These are phyloP conservation scores for Papilio machaon DNA, from an alignment of 1,140 invertebrate species.

Conservation along the genomic window DNA sequence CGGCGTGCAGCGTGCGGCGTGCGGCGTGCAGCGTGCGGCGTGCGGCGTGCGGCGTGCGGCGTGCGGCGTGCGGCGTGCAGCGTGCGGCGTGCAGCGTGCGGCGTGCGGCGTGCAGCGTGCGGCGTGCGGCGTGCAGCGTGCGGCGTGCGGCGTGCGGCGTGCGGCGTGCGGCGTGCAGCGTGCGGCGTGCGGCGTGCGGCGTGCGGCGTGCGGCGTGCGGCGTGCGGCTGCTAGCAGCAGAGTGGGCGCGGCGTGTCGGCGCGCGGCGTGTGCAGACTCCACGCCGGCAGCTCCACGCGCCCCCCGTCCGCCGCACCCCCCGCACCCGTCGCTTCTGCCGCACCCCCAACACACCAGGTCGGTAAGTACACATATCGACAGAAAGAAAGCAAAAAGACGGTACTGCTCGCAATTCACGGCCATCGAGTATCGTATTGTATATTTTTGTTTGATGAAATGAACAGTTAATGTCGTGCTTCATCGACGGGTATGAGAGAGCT, in stretches of 20 bases:
- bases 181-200: conserved; percentile 82
- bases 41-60: conserved; percentile 77
- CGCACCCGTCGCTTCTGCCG: background rate
- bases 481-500: too few relatives aligned
- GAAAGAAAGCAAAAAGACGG: too few relatives aligned
- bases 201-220: conserved; percentile 43
- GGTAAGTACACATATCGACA: too few relatives aligned
- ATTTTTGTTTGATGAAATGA: too few relatives aligned
- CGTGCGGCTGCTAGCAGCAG: conserved; percentile 77
- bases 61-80: conserved; percentile 83
- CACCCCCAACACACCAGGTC: background rate
- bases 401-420: too few relatives aligned
- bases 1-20: conserved; percentile 80
- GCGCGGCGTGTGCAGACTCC: conserved; percentile 83
- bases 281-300: conserved; percentile 80
- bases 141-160: conserved; percentile 65
- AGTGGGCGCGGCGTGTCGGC: conserved; percentile 82
- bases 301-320: conserved; percentile 71
- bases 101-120: conserved; percentile 69
- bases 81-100: too few relatives aligned
- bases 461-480: too few relatives aligned
- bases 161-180: conserved; percentile 80
- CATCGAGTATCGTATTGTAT: too few relatives aligned
- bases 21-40: conserved; percentile 74
- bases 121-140: conserved; percentile 83